phyloP scores from a whole-genome alignment of 2,113 vertebrate species.

The Leucopsar rothschildi region DNA sequence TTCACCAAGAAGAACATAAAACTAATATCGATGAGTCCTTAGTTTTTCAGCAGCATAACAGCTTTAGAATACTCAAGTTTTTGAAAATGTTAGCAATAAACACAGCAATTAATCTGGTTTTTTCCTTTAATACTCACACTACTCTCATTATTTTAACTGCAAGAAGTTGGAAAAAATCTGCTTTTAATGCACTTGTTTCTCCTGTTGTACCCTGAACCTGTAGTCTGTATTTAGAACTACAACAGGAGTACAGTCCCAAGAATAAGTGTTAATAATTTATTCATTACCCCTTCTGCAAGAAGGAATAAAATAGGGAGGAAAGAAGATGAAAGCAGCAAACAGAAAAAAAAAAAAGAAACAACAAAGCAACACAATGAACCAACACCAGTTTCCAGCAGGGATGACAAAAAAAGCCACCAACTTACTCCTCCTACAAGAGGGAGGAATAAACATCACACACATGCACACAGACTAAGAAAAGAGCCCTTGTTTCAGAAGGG shows the following conservation, averaged over 20 bases:
- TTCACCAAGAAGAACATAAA: neutral
- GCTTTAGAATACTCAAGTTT: neutral
- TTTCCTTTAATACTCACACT: neutral
- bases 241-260: rapidly evolving
- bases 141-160: neutral
- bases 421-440: neutral
- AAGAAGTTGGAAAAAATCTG: rapidly evolving
- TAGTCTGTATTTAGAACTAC: neutral
- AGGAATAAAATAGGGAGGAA: neutral
- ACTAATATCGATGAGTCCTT: neutral
- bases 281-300: neutral
- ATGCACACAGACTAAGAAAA: neutral
- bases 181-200: neutral
- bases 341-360: neutral
- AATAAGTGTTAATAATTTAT: neutral
- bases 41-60: neutral
- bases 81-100: neutral
- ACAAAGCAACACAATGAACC: neutral
- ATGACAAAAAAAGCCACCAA: neutral
- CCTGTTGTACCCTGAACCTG: neutral
- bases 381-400: neutral
- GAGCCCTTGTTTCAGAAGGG: neutral
- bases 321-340: neutral
- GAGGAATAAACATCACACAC: neutral
- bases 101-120: neutral